Percentiles rank a stretch among this genome's conserved stretches.
These are phyloP conservation scores for Periplaneta americana DNA, from an alignment of 1,140 invertebrate species.

Conservation along the genomic window DNA sequence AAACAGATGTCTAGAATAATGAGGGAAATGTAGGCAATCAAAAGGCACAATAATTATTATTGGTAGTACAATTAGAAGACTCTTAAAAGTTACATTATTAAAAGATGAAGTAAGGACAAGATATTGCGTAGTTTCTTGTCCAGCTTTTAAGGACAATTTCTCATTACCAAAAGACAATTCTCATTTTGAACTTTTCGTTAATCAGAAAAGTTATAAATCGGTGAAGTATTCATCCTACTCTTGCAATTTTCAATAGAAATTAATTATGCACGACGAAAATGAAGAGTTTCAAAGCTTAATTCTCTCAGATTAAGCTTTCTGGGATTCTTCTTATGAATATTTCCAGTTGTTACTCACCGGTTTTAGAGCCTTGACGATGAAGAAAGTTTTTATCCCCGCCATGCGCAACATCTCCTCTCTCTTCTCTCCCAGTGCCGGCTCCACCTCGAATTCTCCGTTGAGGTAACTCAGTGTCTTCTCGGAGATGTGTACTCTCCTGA, in stretches of 20 bases:
- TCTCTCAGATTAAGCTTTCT: not conserved
- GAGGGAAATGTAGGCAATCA: too few species aligned
- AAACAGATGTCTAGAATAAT: too few species aligned
- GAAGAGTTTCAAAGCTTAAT: not conserved
- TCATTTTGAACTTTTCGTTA: not conserved
- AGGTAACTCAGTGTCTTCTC: conserved; percentile 87
- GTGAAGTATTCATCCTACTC: not conserved
- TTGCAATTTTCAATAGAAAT: not conserved
- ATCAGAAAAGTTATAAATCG: not conserved
- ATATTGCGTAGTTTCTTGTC: too few species aligned
- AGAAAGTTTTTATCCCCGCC: conserved; percentile 85
- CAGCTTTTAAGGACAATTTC: too few species aligned
- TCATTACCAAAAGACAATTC: too few species aligned
- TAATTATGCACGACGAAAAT: not conserved
- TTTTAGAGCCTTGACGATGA: conserved; percentile 81
- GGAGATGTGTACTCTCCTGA: conserved; percentile 89
- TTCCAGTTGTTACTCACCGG: conserved; percentile 50
- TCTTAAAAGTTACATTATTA: too few species aligned
- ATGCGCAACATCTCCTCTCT: conserved; percentile 80
- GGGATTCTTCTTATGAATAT: not conserved
- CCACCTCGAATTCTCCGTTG: conserved; percentile 90
- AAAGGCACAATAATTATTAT: too few species aligned
- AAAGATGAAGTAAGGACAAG: too few species aligned
- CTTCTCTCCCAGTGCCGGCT: conserved; percentile 85
- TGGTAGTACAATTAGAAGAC: too few species aligned